Conservation (phyloP, 2,888 invertebrate species). For the Macrophya annulata region DNA sequence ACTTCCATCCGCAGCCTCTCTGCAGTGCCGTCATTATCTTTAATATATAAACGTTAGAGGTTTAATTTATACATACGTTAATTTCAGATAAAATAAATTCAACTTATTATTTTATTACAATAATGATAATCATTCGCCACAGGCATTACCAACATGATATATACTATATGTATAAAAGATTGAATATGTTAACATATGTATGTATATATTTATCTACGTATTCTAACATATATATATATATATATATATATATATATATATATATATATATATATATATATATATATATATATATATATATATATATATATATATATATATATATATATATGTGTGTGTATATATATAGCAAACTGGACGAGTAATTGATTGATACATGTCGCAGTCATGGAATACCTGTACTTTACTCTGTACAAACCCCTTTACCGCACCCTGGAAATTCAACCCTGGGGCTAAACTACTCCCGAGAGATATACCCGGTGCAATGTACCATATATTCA, state of each 20-base stretch:
- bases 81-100: background rate
- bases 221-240: too few relatives aligned
- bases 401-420: background rate
- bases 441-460: background rate
- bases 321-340: too few relatives aligned
- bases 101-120: background rate
- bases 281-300: too few relatives aligned
- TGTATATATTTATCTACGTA: too few relatives aligned
- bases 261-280: too few relatives aligned
- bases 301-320: too few relatives aligned
- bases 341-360: background rate
- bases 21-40: background rate
- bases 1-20: background rate
- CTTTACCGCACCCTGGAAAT: background rate
- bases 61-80: background rate
- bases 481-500: background rate
- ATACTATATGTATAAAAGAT: background rate
- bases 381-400: background rate
- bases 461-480: conserved; percentile 5
- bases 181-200: background rate
- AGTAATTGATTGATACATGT: conserved; percentile 39
- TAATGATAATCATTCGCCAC: background rate
- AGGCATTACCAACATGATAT: too few relatives aligned
- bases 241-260: too few relatives aligned
- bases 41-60: background rate